Base-by-base conservation (phyloP, 1,140 invertebrate genomes). In the Drosophila kurseongensis region DNA sequence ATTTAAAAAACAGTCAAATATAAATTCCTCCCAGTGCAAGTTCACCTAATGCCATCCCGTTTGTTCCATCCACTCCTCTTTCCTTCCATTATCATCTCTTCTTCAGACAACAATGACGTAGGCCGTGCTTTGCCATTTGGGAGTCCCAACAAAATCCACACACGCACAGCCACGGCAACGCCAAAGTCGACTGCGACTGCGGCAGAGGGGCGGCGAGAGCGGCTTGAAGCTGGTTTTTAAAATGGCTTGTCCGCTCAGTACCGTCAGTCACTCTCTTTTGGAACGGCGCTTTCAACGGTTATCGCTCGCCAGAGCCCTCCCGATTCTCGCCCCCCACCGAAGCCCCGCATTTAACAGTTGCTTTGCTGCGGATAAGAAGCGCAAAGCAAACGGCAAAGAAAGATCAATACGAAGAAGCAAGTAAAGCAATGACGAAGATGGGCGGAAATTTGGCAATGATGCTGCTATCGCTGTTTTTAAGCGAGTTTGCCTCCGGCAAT, bases 161-260 rank as follows among this genome's bases (percentile, higher is more conserved):
- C 44, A 40, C 12, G 65, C 36, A 14, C 23, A 63, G 50, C 27
- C 27, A 27, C 27, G 5, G 8, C 41, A 29, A 38, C 61, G 38
- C 10, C 48, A 29, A 44, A 18, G 55, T 5, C 41, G 29, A 23
- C 57, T 5, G 56, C 63, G 47, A 16, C 44, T 57, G 36, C 50
- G 51, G 38, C 55, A 57, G 35, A 16, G 48, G 4, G 7, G 42
- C 32, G 13, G 41, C 14, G 38, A 63, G 48, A 63, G 40, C 54
- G 72, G 66, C 65, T 72, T 56, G 40, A 74, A 86, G 81, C 83
- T 89, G 84, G 84, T 84, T 89, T 84, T 90, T 78, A 80, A 89
- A 83, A 88, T 80, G 65, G 65, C 68, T 51, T 51, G 73, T n/a
- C 14, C 42, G 48, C 56, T 59, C 50, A 56, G 47, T 44, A 35